Percentiles rank a stretch among this genome's conserved stretches.
Conservation (phyloP, 2,797 vertebrate species). For the Phylloscopus collybita region DNA sequence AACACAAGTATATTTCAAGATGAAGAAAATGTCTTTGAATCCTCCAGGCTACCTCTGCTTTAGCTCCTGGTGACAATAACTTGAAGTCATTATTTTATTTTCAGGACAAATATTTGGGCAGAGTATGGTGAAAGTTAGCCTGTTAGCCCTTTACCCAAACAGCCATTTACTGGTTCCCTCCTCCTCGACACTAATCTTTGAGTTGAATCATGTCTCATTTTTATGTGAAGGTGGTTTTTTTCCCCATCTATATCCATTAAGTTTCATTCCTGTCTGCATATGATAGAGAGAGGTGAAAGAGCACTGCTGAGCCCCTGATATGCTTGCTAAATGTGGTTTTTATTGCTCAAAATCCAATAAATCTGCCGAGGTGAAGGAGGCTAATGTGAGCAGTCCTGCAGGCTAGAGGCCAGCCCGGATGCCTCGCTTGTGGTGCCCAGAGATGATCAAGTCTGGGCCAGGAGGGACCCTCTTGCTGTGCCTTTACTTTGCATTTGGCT, state of each 20-base stretch:
- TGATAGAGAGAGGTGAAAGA: slow-evolving; percentile 9
- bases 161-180: accelerated
- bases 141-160: background rate
- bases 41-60: background rate
- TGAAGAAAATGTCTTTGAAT: background rate
- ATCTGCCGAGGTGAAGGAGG: slow-evolving; percentile 6
- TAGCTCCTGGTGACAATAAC: background rate
- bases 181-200: background rate
- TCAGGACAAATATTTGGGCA: background rate
- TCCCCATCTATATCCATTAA: background rate
- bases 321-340: slow-evolving; percentile 39
- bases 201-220: background rate
- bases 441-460: background rate
- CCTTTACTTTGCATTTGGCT: background rate
- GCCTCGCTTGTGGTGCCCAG: accelerated
- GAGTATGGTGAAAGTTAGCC: background rate
- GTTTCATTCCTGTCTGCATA: slow-evolving; percentile 11
- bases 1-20: background rate
- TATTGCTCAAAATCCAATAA: slow-evolving; percentile 50
- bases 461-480: background rate
- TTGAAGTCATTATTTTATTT: background rate
- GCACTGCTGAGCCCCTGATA: slow-evolving; percentile 3
- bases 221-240: background rate
- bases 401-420: background rate
- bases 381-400: background rate